Evolutionary conservation across 2,888 invertebrate species (phyloP).

Genomic region (Agriopis leucophaearia): DNA sequence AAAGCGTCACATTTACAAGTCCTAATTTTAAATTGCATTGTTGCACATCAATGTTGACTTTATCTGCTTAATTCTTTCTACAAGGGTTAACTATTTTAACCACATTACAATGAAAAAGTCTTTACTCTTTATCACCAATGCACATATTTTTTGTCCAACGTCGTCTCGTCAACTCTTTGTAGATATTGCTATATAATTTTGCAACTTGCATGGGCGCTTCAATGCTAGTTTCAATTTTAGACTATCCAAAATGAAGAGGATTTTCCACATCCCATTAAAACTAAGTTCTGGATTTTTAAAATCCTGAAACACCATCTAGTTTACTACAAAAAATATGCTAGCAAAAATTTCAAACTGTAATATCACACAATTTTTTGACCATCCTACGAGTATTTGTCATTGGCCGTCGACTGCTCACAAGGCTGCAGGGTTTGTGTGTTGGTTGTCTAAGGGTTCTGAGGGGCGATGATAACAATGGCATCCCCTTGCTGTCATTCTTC

Average conservation of each 20-base stretch:
- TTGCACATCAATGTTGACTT: not conserved
- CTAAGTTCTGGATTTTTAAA: not conserved
- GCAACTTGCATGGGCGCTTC: no score
- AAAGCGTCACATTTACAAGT: slow-evolving; percentile 18
- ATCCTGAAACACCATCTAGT: slow-evolving; percentile 4
- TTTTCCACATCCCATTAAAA: not conserved
- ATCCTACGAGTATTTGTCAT: not conserved
- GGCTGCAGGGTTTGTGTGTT: not conserved
- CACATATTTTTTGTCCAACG: slow-evolving; percentile 4
- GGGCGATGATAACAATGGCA: slow-evolving; percentile 66
- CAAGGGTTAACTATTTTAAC: not conserved
- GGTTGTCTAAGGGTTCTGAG: slow-evolving; percentile 44
- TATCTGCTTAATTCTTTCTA: not conserved
- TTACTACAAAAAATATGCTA: slow-evolving; percentile 3
- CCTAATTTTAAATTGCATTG: slow-evolving; percentile 9
- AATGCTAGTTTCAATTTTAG: not conserved
- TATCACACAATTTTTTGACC: slow-evolving; percentile 5
- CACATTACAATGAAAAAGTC: slow-evolving; percentile 5
- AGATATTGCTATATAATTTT: not conserved
- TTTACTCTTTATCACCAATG: slow-evolving; percentile 12
- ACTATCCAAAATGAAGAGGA: not conserved
- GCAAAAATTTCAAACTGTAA: not conserved
- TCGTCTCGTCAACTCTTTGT: not conserved
- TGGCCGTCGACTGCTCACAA: not conserved
- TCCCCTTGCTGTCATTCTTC: slow-evolving; percentile 71